Evolutionary conservation across 2,888 invertebrate species (phyloP), one percentile per base, ranked within the genome.

Genomic region (Heteromyza rotundicornis): DNA sequence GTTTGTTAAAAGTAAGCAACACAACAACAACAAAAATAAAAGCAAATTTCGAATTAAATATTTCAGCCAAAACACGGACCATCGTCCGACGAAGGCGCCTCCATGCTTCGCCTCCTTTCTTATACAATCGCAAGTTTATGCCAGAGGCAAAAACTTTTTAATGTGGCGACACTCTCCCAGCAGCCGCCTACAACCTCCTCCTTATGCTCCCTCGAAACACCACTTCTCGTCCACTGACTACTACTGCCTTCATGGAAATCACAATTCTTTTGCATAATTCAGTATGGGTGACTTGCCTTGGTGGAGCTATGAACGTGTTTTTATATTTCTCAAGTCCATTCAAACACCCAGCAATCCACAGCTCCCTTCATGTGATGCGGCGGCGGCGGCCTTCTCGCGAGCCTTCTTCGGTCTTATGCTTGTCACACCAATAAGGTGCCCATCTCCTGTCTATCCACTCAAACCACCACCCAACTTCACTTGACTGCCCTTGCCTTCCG

Each of bases 181-280:
- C 10, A 7, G 40, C 40, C 40, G 40, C 40, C n/a, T n/a, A n/a
- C n/a, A n/a, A n/a, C n/a, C n/a, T 3, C 40, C n/a, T 7, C 40
- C 12, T n/a, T n/a, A 40, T n/a, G n/a, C 3, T 14, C 47, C 47
- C n/a, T n/a, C n/a, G n/a, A n/a, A n/a, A n/a, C n/a, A 14, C 47
- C 47, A 19, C 47, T 14, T 12, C 47, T 17, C 47, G 10, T 19
- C 47, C n/a, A n/a, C n/a, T n/a, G n/a, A n/a, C n/a, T n/a, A n/a
- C n/a, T n/a, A n/a, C n/a, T n/a, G n/a, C n/a, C n/a, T n/a, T n/a
- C n/a, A n/a, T n/a, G n/a, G 19, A 20, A 49, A 40, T 56, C 77
- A 76, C 75, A 74, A 76, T 74, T 74, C 74, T 77, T 76, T 75
- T 74, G 77, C 77, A 74, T 74, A 74, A 74, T 74, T 74, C 77